Conservation (phyloP, 2,797 vertebrate genomes). For the Myripristis murdjan region DNA sequence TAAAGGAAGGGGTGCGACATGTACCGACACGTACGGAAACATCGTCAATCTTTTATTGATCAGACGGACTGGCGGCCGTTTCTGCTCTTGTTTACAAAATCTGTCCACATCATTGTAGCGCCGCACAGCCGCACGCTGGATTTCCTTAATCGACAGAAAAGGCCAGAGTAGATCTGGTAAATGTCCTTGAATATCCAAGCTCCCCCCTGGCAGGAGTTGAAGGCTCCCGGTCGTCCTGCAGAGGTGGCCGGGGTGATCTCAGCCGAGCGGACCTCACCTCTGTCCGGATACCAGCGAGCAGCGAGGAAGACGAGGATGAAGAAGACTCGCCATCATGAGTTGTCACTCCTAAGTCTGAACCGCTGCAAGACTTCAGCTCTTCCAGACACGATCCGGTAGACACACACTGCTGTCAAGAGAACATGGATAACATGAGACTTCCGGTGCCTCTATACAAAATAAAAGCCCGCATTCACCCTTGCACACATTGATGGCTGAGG, state of each 20-base stretch:
- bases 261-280: constrained; percentile 21
- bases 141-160: constrained; percentile 63
- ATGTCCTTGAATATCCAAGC: constrained; percentile 78
- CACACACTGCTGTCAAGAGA: not conserved
- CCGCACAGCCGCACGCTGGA: constrained; percentile 42
- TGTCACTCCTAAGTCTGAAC: constrained; percentile 66
- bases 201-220: constrained; percentile 40
- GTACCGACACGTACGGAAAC: constrained; percentile 52
- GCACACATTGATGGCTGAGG: no score
- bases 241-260: constrained; percentile 12
- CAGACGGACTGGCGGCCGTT: constrained; percentile 21
- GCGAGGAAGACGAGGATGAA: constrained; percentile 12
- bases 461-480: no score
- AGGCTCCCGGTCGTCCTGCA: constrained; percentile 28
- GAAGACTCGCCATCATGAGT: constrained; percentile 65
- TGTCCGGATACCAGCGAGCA: constrained; percentile 32
- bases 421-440: not conserved
- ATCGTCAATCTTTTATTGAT: constrained; percentile 49
- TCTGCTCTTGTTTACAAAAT: constrained; percentile 66
- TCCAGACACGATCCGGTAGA: constrained; percentile 53
- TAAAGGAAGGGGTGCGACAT: constrained; percentile 44
- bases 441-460: constrained; percentile 30
- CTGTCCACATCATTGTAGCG: constrained; percentile 50
- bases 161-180: constrained; percentile 68
- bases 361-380: constrained; percentile 69